Percentiles rank a stretch among this genome's conserved stretches.
Evolutionary conservation across 2,113 vertebrate species (phyloP).

Genomic region (Rallus limicola): DNA sequence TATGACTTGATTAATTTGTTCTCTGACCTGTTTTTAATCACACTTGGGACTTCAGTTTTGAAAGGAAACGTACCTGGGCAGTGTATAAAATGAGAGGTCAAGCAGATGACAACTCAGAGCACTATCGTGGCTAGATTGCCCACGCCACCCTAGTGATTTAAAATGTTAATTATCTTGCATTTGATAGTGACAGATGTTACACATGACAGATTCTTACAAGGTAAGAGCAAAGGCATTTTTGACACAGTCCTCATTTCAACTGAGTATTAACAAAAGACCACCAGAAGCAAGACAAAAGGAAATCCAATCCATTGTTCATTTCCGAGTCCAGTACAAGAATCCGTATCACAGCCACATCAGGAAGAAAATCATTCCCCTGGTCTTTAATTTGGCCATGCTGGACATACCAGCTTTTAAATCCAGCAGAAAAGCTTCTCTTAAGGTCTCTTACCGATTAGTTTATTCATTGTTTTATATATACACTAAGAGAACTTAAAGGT

Average conservation of each 20-base stretch:
- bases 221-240: not conserved
- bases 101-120: not conserved
- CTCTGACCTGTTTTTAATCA: conserved; percentile 12
- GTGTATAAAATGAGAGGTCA: not conserved
- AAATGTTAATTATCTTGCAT: not conserved
- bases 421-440: not conserved
- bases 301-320: not conserved
- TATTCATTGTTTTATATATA: not conserved
- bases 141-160: not conserved
- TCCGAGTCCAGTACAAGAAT: conserved; percentile 36
- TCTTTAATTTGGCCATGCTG: conserved; percentile 8
- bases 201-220: not conserved
- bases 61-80: not conserved
- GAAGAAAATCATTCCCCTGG: conserved; percentile 23
- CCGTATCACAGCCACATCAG: not conserved
- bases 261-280: not conserved
- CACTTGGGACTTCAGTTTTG: not conserved
- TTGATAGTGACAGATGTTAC: not conserved
- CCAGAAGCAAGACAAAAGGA: not conserved
- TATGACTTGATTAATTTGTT: conserved; percentile 21
- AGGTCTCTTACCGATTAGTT: not conserved
- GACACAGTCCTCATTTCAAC: not conserved
- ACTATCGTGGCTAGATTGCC: fast-evolving
- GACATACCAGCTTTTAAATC: not conserved
- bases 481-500: not conserved